Conservation (phyloP, 23 tunicate species). For the Halocynthia aurantium region DNA sequence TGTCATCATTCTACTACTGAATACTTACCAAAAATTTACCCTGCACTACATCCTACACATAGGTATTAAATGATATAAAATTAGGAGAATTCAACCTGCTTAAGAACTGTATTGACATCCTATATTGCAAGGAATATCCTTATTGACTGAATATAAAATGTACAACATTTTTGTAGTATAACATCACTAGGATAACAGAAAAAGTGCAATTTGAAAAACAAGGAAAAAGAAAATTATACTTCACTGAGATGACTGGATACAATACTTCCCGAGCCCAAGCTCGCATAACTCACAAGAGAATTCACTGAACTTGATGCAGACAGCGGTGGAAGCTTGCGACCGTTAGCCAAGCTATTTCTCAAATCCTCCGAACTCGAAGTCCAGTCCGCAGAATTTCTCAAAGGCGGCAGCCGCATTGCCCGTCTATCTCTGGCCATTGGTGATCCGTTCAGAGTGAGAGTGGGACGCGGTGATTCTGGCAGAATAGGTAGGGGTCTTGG, state of each 20-base stretch:
- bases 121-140: too few species aligned
- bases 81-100: too few species aligned
- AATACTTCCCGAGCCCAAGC: conserved; percentile 6
- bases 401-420: conserved; percentile 16
- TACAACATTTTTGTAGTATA: too few species aligned
- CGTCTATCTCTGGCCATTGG: neutral
- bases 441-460: neutral
- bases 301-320: conserved; percentile 31
- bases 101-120: too few species aligned
- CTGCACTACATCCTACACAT: too few species aligned
- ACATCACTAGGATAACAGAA: too few species aligned
- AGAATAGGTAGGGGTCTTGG: conserved; percentile 17
- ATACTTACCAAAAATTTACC: too few species aligned
- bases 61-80: too few species aligned
- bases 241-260: conserved; percentile 3
- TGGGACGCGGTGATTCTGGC: conserved; percentile 12
- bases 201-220: too few species aligned
- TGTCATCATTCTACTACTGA: too few species aligned
- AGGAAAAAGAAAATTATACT: neutral
- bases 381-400: conserved; percentile 31
- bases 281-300: conserved; percentile 24
- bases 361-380: conserved; percentile 38
- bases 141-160: too few species aligned
- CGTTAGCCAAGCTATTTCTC: neutral
- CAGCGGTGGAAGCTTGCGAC: conserved; percentile 33